phyloP scores from a whole-genome alignment of 2,113 vertebrate genomes.

The Elgaria multicarinata region DNA sequence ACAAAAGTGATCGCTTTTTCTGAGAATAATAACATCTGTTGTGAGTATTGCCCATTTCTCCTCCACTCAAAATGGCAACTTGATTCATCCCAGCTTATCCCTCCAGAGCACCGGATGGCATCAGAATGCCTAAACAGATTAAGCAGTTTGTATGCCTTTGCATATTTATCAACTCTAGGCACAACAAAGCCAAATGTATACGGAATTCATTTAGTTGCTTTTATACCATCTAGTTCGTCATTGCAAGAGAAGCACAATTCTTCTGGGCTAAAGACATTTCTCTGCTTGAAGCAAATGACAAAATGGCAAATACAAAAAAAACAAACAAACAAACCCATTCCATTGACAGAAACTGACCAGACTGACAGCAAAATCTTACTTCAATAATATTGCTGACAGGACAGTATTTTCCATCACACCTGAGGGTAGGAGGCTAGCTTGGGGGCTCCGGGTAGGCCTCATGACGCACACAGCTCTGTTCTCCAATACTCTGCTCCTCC shows the following conservation, averaged over 20 bases:
- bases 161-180: conserved; percentile 39
- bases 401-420: too few species aligned
- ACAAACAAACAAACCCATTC: too few species aligned
- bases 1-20: conserved; percentile 44
- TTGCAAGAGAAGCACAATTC: conserved; percentile 25
- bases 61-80: conserved; percentile 41
- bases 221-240: neutral
- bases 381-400: too few species aligned
- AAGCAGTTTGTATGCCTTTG: conserved; percentile 37
- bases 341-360: too few species aligned
- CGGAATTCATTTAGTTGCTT: conserved; percentile 4
- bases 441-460: too few species aligned
- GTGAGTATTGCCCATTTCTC: conserved; percentile 57
- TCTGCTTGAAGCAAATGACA: too few species aligned
- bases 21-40: conserved; percentile 52
- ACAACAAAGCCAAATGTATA: neutral
- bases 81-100: conserved; percentile 50
- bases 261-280: too few species aligned
- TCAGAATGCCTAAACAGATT: conserved; percentile 47
- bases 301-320: too few species aligned
- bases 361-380: too few species aligned
- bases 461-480: too few species aligned
- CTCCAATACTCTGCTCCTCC: too few species aligned
- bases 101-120: conserved; percentile 39
- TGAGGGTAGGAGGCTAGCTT: too few species aligned